Base-by-base conservation (phyloP, 2,797 vertebrate species). In the Cephalopachus bancanus region DNA sequence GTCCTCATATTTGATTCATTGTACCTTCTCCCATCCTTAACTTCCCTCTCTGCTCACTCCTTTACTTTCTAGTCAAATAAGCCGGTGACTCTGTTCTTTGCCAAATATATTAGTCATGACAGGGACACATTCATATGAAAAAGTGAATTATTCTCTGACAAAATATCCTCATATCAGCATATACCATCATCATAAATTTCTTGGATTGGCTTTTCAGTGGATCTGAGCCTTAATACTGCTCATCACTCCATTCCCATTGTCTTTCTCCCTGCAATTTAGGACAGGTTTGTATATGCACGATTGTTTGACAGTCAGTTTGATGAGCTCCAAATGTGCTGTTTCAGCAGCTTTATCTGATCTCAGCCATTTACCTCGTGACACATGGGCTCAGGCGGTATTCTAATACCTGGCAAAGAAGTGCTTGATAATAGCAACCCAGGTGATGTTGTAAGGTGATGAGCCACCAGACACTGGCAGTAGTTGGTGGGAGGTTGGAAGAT, bases 191-290 rank as follows among this genome's bases (percentile, higher is more conserved):
- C 26, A 28, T 24, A 10, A 60, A 80, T 95, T 33, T 87, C 80
- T 44, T 20, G 19, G 44, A 0, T 14, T 57, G 33, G 7, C 62
- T 55, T 83, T 22, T 33, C 67, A 44, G 59, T 8, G n/a, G 6
- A 22, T 57, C 33, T 53, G 17, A 60, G 4, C 37, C 7, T 0
- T 5, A 44, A 0, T 16, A 5, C 10, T 1, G 51, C 5, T 14
- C 44, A 53, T 65, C 44, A 19, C 17, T 19, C 57, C 10, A 7
- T 83, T 57, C 26, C 17, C 11, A 30, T 28, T 30, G 14, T 51
- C 7, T 24, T 20, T 5, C 33, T 49, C 22, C 10, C 4, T 22
- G n/a, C 24, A 69, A 11, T 30, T 2, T 30, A 28, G 64, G 1
- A 57, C 8, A 3, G 44, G 37, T 7, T 83, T 20, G 44, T 44